Evolutionary conservation across 2,888 invertebrate species (phyloP).

Genomic region (Trachelus tabidus): DNA sequence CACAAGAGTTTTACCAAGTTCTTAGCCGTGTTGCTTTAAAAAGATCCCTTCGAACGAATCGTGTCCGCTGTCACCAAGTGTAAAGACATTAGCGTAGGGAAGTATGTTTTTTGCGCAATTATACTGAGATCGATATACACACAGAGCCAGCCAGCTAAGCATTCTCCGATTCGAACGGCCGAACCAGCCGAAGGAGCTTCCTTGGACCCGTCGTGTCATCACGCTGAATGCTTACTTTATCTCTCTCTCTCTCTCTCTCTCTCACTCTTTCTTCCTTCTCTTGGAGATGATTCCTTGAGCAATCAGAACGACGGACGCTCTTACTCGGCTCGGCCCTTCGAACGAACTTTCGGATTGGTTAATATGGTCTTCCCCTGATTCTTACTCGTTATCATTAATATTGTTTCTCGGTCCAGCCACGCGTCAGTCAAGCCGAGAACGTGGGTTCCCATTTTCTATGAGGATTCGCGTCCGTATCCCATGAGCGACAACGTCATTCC

Average conservation of each 20-base stretch:
- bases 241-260: too few relatives aligned
- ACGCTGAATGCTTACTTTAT: too few relatives aligned
- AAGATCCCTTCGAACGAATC: conserved; percentile 44
- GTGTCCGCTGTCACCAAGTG: conserved; percentile 51
- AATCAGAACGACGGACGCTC: not conserved
- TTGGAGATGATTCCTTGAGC: not conserved
- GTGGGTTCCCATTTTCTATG: conserved; percentile 12
- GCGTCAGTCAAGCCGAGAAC: conserved; percentile 53
- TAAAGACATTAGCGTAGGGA: conserved; percentile 47
- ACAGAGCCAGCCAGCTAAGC: conserved; percentile 63
- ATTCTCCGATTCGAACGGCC: conserved; percentile 56
- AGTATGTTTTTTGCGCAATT: conserved; percentile 22
- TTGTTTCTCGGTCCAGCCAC: conserved; percentile 67
- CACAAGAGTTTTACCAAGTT: not conserved
- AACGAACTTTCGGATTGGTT: conserved; percentile 49
- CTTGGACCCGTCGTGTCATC: not conserved
- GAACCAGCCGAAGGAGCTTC: conserved; percentile 17
- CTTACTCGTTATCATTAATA: conserved; percentile 54
- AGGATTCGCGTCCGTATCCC: not conserved
- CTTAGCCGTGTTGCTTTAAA: not conserved
- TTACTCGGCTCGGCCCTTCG: conserved; percentile 37
- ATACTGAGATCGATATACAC: conserved; percentile 52
- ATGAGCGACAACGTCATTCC: not conserved
- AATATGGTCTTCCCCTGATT: conserved; percentile 51
- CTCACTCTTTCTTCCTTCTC: too few relatives aligned